Evolutionary conservation across 2,113 vertebrate species (phyloP).

Genomic region (Myotis davidii): DNA sequence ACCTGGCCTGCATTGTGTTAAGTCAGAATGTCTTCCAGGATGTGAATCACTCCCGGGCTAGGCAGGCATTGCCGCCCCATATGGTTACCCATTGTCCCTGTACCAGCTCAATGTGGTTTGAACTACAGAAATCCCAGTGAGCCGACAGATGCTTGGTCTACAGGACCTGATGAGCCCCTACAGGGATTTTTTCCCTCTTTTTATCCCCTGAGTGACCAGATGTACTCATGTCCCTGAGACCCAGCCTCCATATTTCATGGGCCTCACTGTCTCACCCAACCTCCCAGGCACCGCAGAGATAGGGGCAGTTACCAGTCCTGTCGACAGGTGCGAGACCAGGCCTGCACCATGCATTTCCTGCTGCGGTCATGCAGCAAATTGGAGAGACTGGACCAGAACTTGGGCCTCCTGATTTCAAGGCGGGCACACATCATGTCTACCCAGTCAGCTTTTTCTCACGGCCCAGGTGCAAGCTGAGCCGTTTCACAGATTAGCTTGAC

Average conservation of each 20-base stretch:
- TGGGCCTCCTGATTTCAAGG: not conserved
- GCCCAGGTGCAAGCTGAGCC: not conserved
- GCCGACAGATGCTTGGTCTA: not conserved
- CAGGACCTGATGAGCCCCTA: not conserved
- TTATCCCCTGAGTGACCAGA: not conserved
- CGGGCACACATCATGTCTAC: fast-evolving
- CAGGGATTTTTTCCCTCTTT: not conserved
- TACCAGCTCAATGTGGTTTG: not conserved
- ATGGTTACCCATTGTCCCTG: not conserved
- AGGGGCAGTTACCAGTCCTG: not conserved
- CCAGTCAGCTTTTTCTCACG: not conserved
- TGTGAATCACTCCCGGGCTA: not conserved
- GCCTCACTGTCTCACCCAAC: not conserved
- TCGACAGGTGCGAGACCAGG: not conserved
- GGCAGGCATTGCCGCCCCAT: not conserved
- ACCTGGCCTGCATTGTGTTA: constrained; percentile 3
- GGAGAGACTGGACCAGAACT: not conserved
- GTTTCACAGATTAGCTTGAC: not conserved
- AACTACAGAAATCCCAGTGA: not conserved
- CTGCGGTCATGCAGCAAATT: not conserved
- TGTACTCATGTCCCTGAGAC: not conserved
- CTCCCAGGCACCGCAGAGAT: not conserved
- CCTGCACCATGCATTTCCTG: not conserved
- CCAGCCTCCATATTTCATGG: not conserved
- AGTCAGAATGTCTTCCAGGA: not conserved